Percentiles rank a stretch among this genome's conserved stretches.
Evolutionary conservation across 2,113 vertebrate genomes (phyloP).

Genomic region (Azemiops feae): DNA sequence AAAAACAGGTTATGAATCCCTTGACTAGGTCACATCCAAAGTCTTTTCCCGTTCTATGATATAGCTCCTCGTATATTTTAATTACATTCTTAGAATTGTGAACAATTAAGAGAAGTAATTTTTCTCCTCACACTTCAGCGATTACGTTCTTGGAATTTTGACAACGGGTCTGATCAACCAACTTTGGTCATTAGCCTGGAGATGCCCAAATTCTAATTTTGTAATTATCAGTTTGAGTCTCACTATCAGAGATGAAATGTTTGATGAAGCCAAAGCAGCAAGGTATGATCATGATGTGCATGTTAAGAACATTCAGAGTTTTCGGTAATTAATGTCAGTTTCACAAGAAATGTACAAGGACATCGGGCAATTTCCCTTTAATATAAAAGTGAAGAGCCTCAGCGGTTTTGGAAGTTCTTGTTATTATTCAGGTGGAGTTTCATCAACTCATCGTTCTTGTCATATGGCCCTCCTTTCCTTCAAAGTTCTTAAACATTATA

Average conservation of each 20-base stretch:
- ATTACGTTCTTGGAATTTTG: neutral
- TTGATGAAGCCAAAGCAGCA: neutral
- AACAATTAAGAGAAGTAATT: neutral
- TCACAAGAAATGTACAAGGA: neutral
- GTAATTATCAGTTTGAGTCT: neutral
- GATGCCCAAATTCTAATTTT: neutral
- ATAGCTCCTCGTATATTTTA: neutral
- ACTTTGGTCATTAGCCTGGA: neutral
- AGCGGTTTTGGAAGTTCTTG: neutral
- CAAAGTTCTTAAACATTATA: too few species aligned
- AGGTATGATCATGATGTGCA: neutral
- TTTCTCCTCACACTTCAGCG: neutral
- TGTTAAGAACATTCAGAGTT: neutral
- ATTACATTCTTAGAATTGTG: neutral
- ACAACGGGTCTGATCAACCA: neutral
- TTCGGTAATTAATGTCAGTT: neutral
- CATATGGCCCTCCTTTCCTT: too few species aligned
- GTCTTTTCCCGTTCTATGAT: neutral
- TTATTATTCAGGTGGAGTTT: neutral
- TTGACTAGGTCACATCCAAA: too few species aligned
- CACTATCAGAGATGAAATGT: neutral
- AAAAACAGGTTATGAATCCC: too few species aligned
- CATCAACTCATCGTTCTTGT: neutral
- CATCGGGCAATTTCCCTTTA: neutral
- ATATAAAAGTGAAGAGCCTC: neutral